Base-by-base conservation (phyloP, 1,140 invertebrate species). In the Monochamus saltuarius region DNA sequence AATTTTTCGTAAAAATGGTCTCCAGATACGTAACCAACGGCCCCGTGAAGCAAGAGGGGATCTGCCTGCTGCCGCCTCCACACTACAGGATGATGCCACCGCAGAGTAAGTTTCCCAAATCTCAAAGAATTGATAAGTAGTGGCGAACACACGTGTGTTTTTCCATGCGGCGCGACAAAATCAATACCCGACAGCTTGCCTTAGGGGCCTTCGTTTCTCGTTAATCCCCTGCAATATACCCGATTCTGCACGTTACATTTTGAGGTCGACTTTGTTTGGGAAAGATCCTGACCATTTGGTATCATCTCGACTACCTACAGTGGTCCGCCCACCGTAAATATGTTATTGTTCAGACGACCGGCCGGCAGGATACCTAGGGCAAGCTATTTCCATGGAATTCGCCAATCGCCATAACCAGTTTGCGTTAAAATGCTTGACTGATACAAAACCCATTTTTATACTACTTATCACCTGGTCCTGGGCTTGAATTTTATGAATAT, bases 21-120 rank as follows among this genome's bases (percentile, higher is more conserved):
- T 74, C 75, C 17, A 66, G 75, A 63, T 76, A 71, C 64, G 72
- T 75, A 38, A 69, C 70, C 37, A 72, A 68, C 45, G 73, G 69
- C 37, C 66, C 70, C 35, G 67, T 75, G 34, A 74, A 75, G 66
- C 71, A 70, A 51, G 73, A 75, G 40, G 73, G 75, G 45, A 62
- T 76, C 39, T 76, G 75, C 51, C 43, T 74, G 47, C 57, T 76
- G 45, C 70, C 72, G 19, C 73, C 67, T 17, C 72, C 68, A n/a
- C 66, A 62, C 54, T 73, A 70, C 59, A 67, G 71, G 59, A 73
- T 75, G 68, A 65, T 75, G 54, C 62, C 65, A 38, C 66, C 69
- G 17, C 70, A 69, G 65, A 61, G 75, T 75, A 74, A 76, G 75
- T 75, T 36, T 38, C 22, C 22, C 22, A 29, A 29, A 16, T 16